phyloP scores from a whole-genome alignment of 2,113 vertebrate genomes.

The Carettochelys insculpta region DNA sequence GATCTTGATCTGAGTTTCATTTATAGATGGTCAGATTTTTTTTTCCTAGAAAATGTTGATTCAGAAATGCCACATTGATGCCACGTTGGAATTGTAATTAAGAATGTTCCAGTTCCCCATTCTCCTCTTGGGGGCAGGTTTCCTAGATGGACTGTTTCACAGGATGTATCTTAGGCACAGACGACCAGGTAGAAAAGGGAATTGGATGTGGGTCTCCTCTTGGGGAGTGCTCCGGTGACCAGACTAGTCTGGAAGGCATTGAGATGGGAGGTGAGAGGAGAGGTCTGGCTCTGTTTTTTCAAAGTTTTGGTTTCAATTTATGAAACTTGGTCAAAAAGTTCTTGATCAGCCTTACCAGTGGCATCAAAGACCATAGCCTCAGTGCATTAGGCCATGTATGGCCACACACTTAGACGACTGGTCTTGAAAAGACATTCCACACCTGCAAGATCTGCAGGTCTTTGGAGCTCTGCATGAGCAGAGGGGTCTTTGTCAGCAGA shows the following conservation, averaged over 20 bases:
- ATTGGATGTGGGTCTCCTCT: too few species aligned
- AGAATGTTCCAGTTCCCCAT: background rate
- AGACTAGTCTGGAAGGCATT: background rate
- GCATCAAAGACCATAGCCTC: background rate
- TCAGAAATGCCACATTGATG: background rate
- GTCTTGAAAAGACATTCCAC: background rate
- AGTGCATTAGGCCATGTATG: background rate
- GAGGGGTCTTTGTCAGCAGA: background rate
- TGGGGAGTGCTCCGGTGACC: too few species aligned
- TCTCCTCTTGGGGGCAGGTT: background rate
- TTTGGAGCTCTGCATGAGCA: background rate
- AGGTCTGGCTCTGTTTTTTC: background rate
- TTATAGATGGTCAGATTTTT: background rate
- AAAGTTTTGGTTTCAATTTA: background rate
- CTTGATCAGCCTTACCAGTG: background rate
- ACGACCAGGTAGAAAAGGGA: background rate
- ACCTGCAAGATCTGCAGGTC: background rate
- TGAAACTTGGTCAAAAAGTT: background rate
- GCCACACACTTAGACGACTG: background rate
- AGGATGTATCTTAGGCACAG: background rate
- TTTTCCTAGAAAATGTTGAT: background rate
- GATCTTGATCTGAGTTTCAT: background rate
- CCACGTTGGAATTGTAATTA: background rate
- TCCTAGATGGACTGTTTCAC: background rate
- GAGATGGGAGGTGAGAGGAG: too few species aligned